Evolutionary conservation across 2,113 vertebrate genomes (phyloP).

Genomic region (human (Homo sapiens)): DNA sequence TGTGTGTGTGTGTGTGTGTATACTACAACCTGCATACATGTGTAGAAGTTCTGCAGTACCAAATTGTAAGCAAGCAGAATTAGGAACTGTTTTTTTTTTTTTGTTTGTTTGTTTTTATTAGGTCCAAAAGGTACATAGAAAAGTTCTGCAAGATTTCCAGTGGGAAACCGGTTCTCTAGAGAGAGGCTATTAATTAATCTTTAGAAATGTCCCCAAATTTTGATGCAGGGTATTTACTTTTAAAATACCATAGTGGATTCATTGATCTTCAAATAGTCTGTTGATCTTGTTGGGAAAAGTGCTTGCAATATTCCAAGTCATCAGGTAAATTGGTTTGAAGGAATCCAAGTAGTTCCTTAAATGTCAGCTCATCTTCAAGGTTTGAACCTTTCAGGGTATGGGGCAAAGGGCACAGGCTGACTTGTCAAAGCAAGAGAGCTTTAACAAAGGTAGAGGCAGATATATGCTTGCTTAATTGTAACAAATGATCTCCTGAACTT

Average conservation of each 20-base stretch:
- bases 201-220: background rate
- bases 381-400: background rate
- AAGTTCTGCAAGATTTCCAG: background rate
- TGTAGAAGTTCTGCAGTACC: background rate
- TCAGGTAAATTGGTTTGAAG: background rate
- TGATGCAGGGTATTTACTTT: background rate
- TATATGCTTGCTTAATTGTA: background rate
- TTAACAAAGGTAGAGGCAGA: background rate
- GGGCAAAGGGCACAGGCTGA: background rate
- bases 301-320: background rate
- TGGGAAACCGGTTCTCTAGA: background rate
- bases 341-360: background rate
- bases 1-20: too few species aligned
- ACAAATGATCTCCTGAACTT: background rate
- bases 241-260: background rate
- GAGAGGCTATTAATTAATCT: background rate
- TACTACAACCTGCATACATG: background rate
- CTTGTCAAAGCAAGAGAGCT: background rate
- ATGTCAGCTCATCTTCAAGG: background rate
- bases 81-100: background rate
- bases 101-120: background rate
- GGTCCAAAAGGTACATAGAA: background rate
- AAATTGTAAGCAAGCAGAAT: background rate
- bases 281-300: background rate
- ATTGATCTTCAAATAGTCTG: slow-evolving; percentile 5